These are phyloP conservation scores for Strigamia maritima DNA, from an alignment of 2,888 invertebrate genomes.

Conservation along the genomic window DNA sequence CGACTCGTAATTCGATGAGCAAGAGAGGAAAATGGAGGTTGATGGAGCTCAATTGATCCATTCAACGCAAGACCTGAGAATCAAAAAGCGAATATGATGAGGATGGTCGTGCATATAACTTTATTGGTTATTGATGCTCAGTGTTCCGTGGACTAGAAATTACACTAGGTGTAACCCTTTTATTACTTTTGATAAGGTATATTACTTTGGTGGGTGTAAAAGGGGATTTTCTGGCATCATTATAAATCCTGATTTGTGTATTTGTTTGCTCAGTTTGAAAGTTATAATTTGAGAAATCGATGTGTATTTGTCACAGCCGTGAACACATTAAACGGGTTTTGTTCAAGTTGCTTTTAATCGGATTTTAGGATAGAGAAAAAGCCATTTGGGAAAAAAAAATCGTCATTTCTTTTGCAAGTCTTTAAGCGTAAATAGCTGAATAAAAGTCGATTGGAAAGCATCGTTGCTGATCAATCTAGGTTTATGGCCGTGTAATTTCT, in stretches of 20 bases:
- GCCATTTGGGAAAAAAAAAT: neutral
- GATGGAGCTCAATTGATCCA: constrained; percentile 25
- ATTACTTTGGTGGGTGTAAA: neutral
- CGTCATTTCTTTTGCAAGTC: neutral
- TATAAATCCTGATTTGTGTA: constrained; percentile 22
- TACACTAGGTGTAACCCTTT: constrained; percentile 24
- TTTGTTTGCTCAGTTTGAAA: neutral
- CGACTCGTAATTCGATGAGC: constrained; percentile 17
- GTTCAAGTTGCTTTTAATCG: neutral
- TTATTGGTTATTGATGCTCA: constrained; percentile 34
- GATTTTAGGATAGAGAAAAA: neutral
- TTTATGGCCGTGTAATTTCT: neutral
- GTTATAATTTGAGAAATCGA: neutral
- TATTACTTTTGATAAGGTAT: neutral
- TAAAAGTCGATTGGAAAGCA: neutral
- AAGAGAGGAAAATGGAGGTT: constrained; percentile 13
- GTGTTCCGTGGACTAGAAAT: constrained; percentile 31
- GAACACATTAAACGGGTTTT: neutral
- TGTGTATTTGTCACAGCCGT: neutral
- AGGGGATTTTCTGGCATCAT: neutral
- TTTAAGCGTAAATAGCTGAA: neutral
- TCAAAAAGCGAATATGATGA: constrained; percentile 32
- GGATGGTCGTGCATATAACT: constrained; percentile 27
- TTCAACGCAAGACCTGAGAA: constrained; percentile 21
- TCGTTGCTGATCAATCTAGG: neutral